Evolutionary conservation across 2,797 vertebrate species (phyloP).

Genomic region (Phrynocephalus vlangalii): DNA sequence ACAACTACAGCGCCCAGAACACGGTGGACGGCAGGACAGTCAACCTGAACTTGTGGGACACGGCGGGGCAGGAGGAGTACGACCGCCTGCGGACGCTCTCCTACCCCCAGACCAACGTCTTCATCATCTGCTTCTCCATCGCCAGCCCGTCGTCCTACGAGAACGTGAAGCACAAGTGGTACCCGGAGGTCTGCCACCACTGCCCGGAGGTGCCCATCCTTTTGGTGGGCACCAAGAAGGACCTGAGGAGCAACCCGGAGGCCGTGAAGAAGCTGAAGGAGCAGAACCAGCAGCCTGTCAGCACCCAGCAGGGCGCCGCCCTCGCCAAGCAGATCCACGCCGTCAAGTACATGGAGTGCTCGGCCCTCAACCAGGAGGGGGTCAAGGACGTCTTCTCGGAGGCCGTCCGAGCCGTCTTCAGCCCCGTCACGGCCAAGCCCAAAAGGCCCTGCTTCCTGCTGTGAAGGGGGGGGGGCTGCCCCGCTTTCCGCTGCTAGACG

Average conservation of each 20-base stretch:
- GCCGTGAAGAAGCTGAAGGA: slow-evolving; percentile 84
- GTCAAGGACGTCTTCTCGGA: slow-evolving; percentile 87
- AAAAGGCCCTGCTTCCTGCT: slow-evolving; percentile 88
- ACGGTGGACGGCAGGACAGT: slow-evolving; percentile 82
- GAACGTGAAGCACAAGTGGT: slow-evolving; percentile 88
- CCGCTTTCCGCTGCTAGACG: no score
- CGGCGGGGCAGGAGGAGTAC: slow-evolving; percentile 87
- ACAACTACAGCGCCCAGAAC: slow-evolving; percentile 88
- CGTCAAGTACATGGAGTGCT: slow-evolving; percentile 87
- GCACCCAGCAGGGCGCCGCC: slow-evolving; percentile 81
- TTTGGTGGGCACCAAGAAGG: slow-evolving; percentile 89
- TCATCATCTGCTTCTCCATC: slow-evolving; percentile 90
- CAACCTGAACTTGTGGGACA: slow-evolving; percentile 86
- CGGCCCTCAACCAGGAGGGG: slow-evolving; percentile 85
- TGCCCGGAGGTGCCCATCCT: slow-evolving; percentile 87
- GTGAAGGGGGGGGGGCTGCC: slow-evolving; percentile 71
- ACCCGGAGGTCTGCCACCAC: slow-evolving; percentile 86
- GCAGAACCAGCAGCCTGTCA: slow-evolving; percentile 83
- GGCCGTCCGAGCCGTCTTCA: slow-evolving; percentile 83
- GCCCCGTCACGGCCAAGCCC: slow-evolving; percentile 72
- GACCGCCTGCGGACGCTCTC: slow-evolving; percentile 84
- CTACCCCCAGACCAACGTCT: slow-evolving; percentile 87
- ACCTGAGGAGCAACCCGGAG: slow-evolving; percentile 83
- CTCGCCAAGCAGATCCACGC: slow-evolving; percentile 85
- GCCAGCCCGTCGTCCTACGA: slow-evolving; percentile 86